A percentile compares a stretch with the other conserved stretches of the same genome.
phyloP scores from a whole-genome alignment of 2,113 vertebrate genomes.

The Condylura cristata region DNA sequence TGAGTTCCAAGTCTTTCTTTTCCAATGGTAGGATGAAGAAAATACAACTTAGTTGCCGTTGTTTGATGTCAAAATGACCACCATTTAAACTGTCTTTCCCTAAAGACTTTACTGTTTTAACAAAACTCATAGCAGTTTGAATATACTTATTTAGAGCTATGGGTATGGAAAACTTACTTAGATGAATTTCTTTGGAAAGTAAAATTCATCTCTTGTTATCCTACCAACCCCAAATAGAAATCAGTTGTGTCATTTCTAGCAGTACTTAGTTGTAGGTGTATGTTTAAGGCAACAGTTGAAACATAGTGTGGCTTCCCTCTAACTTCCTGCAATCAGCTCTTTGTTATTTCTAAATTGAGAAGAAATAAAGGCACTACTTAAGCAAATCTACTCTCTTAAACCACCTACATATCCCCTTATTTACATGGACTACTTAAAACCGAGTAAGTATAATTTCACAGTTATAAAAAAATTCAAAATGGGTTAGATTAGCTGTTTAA shows the following conservation, averaged over 20 bases:
- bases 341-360: slow-evolving; percentile 14
- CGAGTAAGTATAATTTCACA: too few species aligned
- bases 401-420: not conserved
- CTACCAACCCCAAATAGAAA: slow-evolving; percentile 1
- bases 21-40: slow-evolving; percentile 23
- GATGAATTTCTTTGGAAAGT: slow-evolving; percentile 14
- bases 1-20: slow-evolving; percentile 14
- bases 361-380: not conserved
- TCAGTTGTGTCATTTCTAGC: not conserved
- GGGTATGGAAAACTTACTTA: not conserved
- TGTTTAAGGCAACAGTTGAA: slow-evolving; percentile 14
- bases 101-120: slow-evolving; percentile 43
- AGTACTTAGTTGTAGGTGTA: not conserved
- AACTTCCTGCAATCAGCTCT: not conserved
- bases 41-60: slow-evolving; percentile 37
- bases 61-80: slow-evolving; percentile 36
- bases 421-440: slow-evolving; percentile 48
- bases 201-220: not conserved
- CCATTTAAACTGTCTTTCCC: slow-evolving; percentile 20
- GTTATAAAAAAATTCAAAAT: slow-evolving; percentile 23
- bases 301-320: not conserved
- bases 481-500: not conserved
- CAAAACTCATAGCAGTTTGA: slow-evolving; percentile 21
- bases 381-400: not conserved
- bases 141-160: not conserved